A percentile compares a stretch with the other conserved stretches of the same genome.
Evolutionary conservation across 2,888 invertebrate species (phyloP).

Genomic region (Aspidapion aeneum): DNA sequence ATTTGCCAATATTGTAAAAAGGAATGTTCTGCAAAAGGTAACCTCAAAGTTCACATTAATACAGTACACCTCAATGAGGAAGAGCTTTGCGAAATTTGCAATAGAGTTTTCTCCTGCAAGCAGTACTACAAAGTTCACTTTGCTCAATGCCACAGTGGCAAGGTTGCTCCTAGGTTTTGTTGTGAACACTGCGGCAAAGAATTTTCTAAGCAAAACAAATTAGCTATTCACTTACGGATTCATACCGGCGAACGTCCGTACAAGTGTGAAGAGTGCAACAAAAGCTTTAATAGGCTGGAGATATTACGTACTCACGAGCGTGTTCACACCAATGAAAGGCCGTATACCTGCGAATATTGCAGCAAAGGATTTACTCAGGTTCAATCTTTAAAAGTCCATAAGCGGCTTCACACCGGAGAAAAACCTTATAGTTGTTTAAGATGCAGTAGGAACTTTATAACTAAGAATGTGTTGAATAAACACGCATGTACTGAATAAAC

Average conservation of each 20-base stretch:
- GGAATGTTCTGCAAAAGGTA: conserved; percentile 1
- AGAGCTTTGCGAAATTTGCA: background rate
- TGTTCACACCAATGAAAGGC: background rate
- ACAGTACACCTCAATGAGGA: background rate
- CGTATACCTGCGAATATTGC: conserved; percentile 20
- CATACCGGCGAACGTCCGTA: conserved; percentile 3
- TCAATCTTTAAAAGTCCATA: conserved; percentile 18
- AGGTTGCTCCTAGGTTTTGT: conserved; percentile 15
- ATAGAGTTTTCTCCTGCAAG: background rate
- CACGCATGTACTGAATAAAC: background rate
- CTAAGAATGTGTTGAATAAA: background rate
- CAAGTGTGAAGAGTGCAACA: background rate
- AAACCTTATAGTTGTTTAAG: background rate
- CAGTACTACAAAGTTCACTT: background rate
- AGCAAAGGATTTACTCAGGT: conserved; percentile 14
- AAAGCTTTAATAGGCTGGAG: background rate
- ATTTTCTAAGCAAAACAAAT: conserved; percentile 38
- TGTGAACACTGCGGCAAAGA: conserved; percentile 43
- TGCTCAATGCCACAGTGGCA: background rate
- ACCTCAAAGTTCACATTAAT: conserved; percentile 17
- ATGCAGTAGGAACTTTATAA: background rate
- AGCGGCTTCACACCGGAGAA: conserved; percentile 21
- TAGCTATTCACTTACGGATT: background rate
- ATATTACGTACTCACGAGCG: background rate
- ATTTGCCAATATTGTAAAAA: background rate